Conservation (phyloP, 1,140 invertebrate genomes). For the Scaptomyza montana region DNA sequence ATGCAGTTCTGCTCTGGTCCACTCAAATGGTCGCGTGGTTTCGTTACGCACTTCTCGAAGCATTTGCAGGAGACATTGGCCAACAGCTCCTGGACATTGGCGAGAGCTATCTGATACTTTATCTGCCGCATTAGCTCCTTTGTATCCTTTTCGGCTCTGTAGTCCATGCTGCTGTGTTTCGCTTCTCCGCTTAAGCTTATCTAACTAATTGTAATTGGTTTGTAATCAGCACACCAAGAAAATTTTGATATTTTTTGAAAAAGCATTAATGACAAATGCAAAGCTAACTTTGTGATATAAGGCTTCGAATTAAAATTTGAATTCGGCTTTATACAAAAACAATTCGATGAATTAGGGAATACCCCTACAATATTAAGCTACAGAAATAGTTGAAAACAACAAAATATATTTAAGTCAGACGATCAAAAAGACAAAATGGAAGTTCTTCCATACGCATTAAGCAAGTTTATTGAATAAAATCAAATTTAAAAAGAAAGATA, state of each 20-base stretch:
- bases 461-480: no score
- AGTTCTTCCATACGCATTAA: no score
- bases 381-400: no score
- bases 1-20: constrained; percentile 29
- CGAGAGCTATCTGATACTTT: constrained; percentile 39
- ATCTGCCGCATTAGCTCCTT: constrained; percentile 18
- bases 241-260: background rate
- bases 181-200: no score
- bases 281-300: background rate
- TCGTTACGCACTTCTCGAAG: constrained; percentile 32
- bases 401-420: no score
- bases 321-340: no score
- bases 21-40: constrained; percentile 28
- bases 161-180: constrained; percentile 11
- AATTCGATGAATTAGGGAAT: no score
- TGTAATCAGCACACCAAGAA: background rate
- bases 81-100: constrained; percentile 38
- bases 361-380: no score
- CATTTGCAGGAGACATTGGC: constrained; percentile 33
- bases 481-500: no score
- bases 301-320: no score
- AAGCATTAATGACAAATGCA: background rate
- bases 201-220: background rate
- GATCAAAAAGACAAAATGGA: no score
- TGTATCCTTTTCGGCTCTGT: background rate